A percentile compares a stretch with the other conserved stretches of the same genome.
phyloP scores from a whole-genome alignment of 2,113 vertebrate genomes.

The Elgaria multicarinata region DNA sequence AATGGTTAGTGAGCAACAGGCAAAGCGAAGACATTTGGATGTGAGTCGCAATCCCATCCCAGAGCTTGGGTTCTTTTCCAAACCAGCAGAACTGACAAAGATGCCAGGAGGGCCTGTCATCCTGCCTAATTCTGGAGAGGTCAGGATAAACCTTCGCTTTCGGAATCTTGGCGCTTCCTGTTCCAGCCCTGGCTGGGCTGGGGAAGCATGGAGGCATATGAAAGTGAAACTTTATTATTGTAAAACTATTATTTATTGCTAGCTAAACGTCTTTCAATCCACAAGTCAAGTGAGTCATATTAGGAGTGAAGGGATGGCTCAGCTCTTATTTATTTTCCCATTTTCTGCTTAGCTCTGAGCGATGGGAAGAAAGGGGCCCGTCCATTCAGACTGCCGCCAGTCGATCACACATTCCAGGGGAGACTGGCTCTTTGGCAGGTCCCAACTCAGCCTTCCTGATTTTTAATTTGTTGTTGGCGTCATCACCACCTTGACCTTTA shows the following conservation, averaged over 20 bases:
- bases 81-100: slow-evolving; percentile 28
- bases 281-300: slow-evolving; percentile 4
- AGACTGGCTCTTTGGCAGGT: neutral
- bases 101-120: slow-evolving; percentile 13
- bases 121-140: slow-evolving; percentile 10
- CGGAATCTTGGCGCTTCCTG: slow-evolving; percentile 9
- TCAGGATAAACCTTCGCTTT: slow-evolving; percentile 25
- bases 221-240: slow-evolving; percentile 39
- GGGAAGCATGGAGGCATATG: slow-evolving; percentile 11
- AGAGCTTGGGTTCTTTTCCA: slow-evolving; percentile 53
- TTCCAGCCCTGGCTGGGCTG: slow-evolving; percentile 9
- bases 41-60: slow-evolving; percentile 38
- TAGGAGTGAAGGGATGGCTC: slow-evolving; percentile 10
- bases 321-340: slow-evolving; percentile 11
- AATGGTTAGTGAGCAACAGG: neutral
- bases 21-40: slow-evolving; percentile 30
- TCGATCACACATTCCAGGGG: neutral
- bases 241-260: slow-evolving; percentile 21
- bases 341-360: neutral
- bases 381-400: neutral
- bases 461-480: neutral
- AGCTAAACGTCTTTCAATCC: slow-evolving; percentile 18
- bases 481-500: neutral
- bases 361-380: neutral
- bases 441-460: neutral